A percentile compares a stretch with the other conserved stretches of the same genome.
These are phyloP conservation scores for Apteryx mantelli DNA, from an alignment of 2,113 vertebrate species.

Conservation along the genomic window DNA sequence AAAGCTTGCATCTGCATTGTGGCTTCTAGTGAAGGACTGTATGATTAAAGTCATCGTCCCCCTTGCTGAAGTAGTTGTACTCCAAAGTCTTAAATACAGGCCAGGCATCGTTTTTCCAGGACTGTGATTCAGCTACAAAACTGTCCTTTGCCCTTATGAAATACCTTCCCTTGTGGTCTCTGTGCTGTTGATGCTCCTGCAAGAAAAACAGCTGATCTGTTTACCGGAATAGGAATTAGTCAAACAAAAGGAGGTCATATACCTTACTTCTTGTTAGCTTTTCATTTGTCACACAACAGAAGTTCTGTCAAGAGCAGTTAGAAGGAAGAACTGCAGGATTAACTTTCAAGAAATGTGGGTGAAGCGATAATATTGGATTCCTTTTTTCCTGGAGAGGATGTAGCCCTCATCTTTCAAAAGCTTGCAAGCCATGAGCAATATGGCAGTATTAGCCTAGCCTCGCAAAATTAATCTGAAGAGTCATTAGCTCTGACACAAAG, in stretches of 20 bases:
- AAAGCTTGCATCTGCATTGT: background rate
- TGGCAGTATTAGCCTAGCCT: background rate
- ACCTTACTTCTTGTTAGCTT: constrained; percentile 43
- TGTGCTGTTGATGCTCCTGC: background rate
- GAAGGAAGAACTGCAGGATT: constrained; percentile 2
- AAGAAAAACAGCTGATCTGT: constrained; percentile 36
- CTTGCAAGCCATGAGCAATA: constrained; percentile 45
- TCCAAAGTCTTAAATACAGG: background rate
- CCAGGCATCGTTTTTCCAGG: background rate
- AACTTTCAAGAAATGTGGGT: background rate
- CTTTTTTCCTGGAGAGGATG: background rate
- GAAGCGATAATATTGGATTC: background rate
- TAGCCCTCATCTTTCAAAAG: constrained; percentile 8
- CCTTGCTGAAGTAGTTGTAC: background rate
- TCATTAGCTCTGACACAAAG: constrained; percentile 3
- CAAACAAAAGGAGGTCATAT: background rate
- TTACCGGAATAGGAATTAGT: constrained; percentile 19
- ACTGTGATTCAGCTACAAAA: background rate
- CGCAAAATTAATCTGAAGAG: constrained; percentile 41
- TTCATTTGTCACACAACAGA: constrained; percentile 51
- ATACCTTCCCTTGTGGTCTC: background rate
- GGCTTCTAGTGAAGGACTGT: background rate
- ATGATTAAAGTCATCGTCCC: background rate
- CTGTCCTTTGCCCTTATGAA: constrained; percentile 27
- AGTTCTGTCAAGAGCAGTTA: constrained; percentile 52